These are phyloP conservation scores for Orius laevigatus DNA, from an alignment of 1,140 invertebrate species.

Conservation along the genomic window DNA sequence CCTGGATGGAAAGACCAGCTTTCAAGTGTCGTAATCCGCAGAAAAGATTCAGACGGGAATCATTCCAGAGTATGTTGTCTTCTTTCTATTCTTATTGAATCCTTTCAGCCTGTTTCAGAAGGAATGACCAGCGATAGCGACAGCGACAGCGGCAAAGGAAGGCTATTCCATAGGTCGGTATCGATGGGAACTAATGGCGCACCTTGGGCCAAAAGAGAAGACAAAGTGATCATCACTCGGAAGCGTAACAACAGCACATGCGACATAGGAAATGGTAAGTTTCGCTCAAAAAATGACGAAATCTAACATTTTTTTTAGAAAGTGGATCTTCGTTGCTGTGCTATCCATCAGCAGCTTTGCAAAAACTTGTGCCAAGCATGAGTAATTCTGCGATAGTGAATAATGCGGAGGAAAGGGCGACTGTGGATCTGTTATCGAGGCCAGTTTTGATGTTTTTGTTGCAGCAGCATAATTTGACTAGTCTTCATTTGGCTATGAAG, in stretches of 20 bases:
- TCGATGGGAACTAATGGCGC: slow-evolving; percentile 45
- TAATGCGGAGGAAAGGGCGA: slow-evolving; percentile 25
- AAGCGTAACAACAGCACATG: slow-evolving; percentile 56
- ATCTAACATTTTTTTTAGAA: slow-evolving; percentile 22
- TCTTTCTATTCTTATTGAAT: slow-evolving; percentile 8
- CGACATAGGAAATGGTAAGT: slow-evolving; percentile 38
- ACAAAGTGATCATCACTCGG: slow-evolving; percentile 41
- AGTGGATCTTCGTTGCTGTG: slow-evolving; percentile 61
- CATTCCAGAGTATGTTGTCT: slow-evolving; percentile 9
- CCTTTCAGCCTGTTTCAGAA: slow-evolving; percentile 36
- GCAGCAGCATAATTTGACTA: slow-evolving; percentile 68
- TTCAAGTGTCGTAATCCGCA: slow-evolving; percentile 19
- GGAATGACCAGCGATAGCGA: slow-evolving; percentile 32
- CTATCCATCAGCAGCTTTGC: slow-evolving; percentile 63
- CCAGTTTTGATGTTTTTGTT: slow-evolving; percentile 70
- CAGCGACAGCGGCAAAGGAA: slow-evolving; percentile 32
- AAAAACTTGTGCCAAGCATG: slow-evolving; percentile 46
- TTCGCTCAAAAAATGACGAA: not conserved
- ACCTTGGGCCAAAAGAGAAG: slow-evolving; percentile 40
- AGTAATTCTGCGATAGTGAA: slow-evolving; percentile 35
- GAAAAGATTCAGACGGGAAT: slow-evolving; percentile 23
- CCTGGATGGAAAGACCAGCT: slow-evolving; percentile 13
- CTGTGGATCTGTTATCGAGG: slow-evolving; percentile 35
- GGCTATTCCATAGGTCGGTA: slow-evolving; percentile 44
- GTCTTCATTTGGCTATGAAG: slow-evolving; percentile 64